Conservation (phyloP, 1,140 invertebrate species). For the Ruditapes philippinarum region DNA sequence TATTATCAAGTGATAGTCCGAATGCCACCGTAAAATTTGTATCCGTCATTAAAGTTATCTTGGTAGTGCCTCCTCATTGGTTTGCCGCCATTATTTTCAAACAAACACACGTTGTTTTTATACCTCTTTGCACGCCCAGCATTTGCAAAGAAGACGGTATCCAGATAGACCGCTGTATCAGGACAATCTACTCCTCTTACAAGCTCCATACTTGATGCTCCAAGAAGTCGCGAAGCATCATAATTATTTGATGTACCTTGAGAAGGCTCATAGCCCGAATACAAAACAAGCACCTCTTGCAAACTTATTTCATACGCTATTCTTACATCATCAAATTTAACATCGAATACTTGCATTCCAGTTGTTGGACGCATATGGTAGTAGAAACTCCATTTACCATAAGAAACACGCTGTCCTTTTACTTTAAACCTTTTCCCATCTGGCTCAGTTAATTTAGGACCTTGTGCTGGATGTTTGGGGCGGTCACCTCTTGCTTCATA, state of each 20-base stretch:
- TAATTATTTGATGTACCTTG: slow-evolving; percentile 73
- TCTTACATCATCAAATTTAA: slow-evolving; percentile 79
- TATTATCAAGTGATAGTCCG: slow-evolving; percentile 78
- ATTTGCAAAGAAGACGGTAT: slow-evolving; percentile 75
- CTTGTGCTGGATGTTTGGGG: slow-evolving; percentile 68
- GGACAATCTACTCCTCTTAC: slow-evolving; percentile 82
- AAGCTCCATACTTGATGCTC: slow-evolving; percentile 75
- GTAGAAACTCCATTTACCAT: slow-evolving; percentile 82
- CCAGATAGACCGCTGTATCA: slow-evolving; percentile 77
- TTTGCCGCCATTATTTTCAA: slow-evolving; percentile 80
- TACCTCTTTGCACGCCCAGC: slow-evolving; percentile 60
- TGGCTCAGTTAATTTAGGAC: slow-evolving; percentile 79
- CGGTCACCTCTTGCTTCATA: slow-evolving; percentile 71
- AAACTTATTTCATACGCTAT: slow-evolving; percentile 83
- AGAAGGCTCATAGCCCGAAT: slow-evolving; percentile 78
- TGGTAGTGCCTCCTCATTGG: slow-evolving; percentile 81
- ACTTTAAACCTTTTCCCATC: slow-evolving; percentile 80
- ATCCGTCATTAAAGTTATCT: slow-evolving; percentile 50
- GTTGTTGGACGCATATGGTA: slow-evolving; percentile 73
- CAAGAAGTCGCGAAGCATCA: slow-evolving; percentile 78
- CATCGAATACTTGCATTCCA: slow-evolving; percentile 80
- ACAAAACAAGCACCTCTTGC: slow-evolving; percentile 81
- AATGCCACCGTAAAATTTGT: slow-evolving; percentile 76
- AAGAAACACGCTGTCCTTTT: slow-evolving; percentile 77
- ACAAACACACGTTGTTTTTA: slow-evolving; percentile 82